Evolutionary conservation across 1,140 invertebrate species (phyloP).

Genomic region (Aethina tumida): DNA sequence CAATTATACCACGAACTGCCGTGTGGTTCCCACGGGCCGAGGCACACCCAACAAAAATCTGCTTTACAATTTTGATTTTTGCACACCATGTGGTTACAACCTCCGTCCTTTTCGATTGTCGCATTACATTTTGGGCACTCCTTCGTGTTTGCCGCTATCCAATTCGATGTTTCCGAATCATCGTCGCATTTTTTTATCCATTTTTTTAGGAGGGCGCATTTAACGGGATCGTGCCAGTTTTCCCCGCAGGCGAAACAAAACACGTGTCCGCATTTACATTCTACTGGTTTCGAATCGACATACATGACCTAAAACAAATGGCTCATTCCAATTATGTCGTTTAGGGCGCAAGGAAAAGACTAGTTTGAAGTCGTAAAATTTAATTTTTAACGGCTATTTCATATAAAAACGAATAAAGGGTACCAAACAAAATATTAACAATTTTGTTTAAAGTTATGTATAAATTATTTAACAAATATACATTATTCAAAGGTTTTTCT

Average conservation of each 20-base stretch:
- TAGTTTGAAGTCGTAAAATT: no score
- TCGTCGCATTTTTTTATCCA: constrained; percentile 78
- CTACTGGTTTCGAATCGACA: constrained; percentile 52
- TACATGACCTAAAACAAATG: constrained; percentile 35
- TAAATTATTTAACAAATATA: no score
- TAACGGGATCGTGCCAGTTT: constrained; percentile 70
- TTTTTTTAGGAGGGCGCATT: constrained; percentile 53
- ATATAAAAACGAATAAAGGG: no score
- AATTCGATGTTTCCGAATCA: constrained; percentile 71
- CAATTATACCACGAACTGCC: constrained; percentile 57
- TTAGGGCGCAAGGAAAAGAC: no score
- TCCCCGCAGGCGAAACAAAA: constrained; percentile 66
- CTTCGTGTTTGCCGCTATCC: constrained; percentile 74
- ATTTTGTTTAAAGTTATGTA: no score
- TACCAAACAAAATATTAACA: no score
- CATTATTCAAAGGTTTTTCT: no score
- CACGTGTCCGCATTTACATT: constrained; percentile 52
- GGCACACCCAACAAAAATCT: constrained; percentile 75
- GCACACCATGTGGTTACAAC: constrained; percentile 74
- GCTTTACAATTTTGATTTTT: constrained; percentile 65
- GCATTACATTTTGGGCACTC: constrained; percentile 70
- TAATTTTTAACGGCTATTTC: no score
- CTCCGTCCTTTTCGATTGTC: constrained; percentile 66
- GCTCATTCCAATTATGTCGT: no score
- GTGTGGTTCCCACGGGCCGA: constrained; percentile 70